Base-by-base conservation (phyloP, 2,888 invertebrate species). In the Mythimna pallens region DNA sequence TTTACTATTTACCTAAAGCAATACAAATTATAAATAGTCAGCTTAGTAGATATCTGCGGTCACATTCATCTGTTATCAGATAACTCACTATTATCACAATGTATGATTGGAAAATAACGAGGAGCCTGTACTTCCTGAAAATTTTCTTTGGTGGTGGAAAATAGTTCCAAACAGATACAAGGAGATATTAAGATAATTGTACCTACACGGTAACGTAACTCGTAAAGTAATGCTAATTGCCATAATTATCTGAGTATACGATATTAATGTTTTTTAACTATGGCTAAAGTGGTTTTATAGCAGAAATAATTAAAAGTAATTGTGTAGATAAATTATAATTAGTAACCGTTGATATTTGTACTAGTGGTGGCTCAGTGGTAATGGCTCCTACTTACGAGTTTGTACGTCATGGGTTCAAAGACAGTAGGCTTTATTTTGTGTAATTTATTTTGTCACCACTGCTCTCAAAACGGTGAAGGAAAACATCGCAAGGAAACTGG, bases 31-130 rank as follows among this genome's bases (percentile, higher is more conserved):
- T 62, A 52, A 65, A 63, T 55, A 73, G 58, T 63, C 10, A n/a
- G 54, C 57, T 30, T 73, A 64, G 7, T 50, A 57, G 69, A 47
- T 75, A 79, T 67, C 40, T 62, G 47, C 72, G 59, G 65, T 57
- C 52, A 71, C 62, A 82, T 75, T 78, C 69, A 80, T 80, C 74
- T 69, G 76, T 71, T 81, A 83, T 84, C 82, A 81, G 82, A 83
- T 87, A 81, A 78, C 43, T 57, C 40, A 61, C 66, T 84, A 89
- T 89, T 84, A 89, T 89, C 88, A 78, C 75, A 36, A 82, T 81
- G 81, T 82, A 79, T 71, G 78, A 62, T 68, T 73, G 80, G 82
- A 78, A 86, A 86, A 89, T 83, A 81, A 80, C 80, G 61, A 12
- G 22, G 7, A 52, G 25, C 25, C 34, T 62, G 52, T 63, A 70